These are phyloP conservation scores for Bruchidius siliquastri DNA, from an alignment of 2,888 invertebrate genomes.

Conservation along the genomic window DNA sequence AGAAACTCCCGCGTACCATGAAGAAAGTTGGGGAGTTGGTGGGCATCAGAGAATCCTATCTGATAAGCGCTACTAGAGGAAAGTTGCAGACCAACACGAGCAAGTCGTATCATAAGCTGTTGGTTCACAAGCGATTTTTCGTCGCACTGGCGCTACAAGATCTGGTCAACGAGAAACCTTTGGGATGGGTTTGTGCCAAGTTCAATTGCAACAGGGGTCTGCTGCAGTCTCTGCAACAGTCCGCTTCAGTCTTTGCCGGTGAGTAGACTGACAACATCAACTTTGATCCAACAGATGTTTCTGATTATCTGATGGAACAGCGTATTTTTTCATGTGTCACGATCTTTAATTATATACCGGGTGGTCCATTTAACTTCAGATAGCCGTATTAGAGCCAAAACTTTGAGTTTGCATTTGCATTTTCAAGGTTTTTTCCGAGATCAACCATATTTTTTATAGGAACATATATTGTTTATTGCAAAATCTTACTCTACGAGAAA, in stretches of 20 bases:
- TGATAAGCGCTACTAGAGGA: constrained; percentile 72
- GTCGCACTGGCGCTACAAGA: constrained; percentile 89
- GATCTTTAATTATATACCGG: too few relatives aligned
- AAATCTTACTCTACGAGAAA: too few relatives aligned
- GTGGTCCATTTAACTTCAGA: too few relatives aligned
- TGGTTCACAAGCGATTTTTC: constrained; percentile 75
- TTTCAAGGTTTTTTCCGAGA: too few relatives aligned
- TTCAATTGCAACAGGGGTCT: constrained; percentile 85
- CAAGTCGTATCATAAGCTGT: constrained; percentile 49
- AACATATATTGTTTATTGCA: too few relatives aligned
- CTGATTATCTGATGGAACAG: too few relatives aligned
- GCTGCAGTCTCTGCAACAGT: constrained; percentile 90
- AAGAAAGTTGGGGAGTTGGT: constrained; percentile 83
- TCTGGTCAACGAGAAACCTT: constrained; percentile 83
- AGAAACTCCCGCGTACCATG: constrained; percentile 70
- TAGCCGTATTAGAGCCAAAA: too few relatives aligned
- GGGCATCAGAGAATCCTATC: constrained; percentile 81
- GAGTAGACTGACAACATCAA: not conserved
- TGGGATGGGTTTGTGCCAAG: constrained; percentile 75
- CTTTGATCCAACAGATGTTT: too few relatives aligned
- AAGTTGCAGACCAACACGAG: constrained; percentile 54
- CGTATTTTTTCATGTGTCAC: too few relatives aligned
- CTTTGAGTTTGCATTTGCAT: too few relatives aligned
- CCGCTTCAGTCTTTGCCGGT: constrained; percentile 85
- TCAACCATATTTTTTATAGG: too few relatives aligned